phyloP scores from a whole-genome alignment of 1,140 invertebrate species.

The Monochamus saltuarius region DNA sequence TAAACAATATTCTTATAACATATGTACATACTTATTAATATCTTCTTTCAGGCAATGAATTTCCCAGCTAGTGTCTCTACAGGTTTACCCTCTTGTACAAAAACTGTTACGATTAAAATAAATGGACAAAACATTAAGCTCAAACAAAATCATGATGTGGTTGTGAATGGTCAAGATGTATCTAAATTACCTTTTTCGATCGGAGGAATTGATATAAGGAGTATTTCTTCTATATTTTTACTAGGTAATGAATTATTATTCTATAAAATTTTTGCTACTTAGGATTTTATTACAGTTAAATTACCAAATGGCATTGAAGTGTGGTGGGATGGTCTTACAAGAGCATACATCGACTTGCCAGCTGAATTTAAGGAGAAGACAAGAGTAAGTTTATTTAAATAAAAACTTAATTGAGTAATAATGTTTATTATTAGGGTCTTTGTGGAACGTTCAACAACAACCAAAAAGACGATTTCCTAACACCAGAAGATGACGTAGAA shows the following conservation, averaged over 20 bases:
- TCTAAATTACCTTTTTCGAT: conserved; percentile 64
- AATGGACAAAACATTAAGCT: conserved; percentile 60
- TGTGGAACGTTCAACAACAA: conserved; percentile 88
- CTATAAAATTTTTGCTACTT: neutral
- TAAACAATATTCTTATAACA: conserved; percentile 39
- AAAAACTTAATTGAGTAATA: neutral
- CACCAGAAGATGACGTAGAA: conserved; percentile 81
- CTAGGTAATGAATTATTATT: conserved; percentile 57
- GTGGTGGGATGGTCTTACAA: conserved; percentile 81
- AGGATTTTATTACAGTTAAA: conserved; percentile 57
- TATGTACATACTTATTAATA: neutral
- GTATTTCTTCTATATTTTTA: conserved; percentile 75
- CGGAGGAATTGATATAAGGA: conserved; percentile 61
- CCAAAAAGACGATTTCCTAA: conserved; percentile 86
- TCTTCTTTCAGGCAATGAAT: conserved; percentile 59
- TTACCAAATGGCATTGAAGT: conserved; percentile 75
- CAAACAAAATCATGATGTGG: conserved; percentile 69
- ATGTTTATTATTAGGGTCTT: conserved; percentile 61
- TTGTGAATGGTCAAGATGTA: conserved; percentile 71
- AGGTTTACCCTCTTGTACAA: conserved; percentile 77
- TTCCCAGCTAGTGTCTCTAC: conserved; percentile 54
- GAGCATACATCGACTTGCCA: conserved; percentile 80
- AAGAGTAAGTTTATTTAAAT: conserved; percentile 45
- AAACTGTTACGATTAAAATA: conserved; percentile 67
- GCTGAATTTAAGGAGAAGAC: conserved; percentile 68